These are phyloP conservation scores for Gouania willdenowi DNA, from an alignment of 2,797 vertebrate genomes.

Conservation along the genomic window DNA sequence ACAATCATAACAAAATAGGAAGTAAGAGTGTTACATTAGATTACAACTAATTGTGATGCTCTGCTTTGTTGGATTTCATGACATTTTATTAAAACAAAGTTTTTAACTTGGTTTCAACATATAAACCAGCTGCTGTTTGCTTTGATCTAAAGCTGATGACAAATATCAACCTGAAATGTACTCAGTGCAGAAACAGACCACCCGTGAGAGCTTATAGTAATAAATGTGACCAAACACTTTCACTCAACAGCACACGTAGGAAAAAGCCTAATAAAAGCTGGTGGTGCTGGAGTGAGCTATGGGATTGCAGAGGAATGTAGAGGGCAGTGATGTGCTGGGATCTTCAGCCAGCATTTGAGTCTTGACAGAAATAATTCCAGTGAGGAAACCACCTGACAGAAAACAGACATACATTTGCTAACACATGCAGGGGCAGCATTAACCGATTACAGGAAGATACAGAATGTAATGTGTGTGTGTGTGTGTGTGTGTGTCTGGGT, in stretches of 20 bases:
- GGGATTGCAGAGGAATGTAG: neutral
- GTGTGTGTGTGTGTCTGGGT: too few relatives aligned
- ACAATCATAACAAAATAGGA: too few relatives aligned
- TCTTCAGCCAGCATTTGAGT: neutral
- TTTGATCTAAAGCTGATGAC: neutral
- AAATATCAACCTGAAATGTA: neutral
- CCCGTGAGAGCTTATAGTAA: neutral
- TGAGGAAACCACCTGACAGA: neutral
- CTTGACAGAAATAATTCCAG: neutral
- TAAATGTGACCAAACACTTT: neutral
- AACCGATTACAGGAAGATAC: neutral
- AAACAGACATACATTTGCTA: neutral
- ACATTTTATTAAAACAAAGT: too few relatives aligned
- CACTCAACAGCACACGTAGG: neutral
- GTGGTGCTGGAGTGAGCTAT: neutral
- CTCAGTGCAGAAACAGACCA: neutral
- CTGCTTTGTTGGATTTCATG: neutral
- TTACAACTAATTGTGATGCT: too few relatives aligned
- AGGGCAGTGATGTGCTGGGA: constrained; percentile 4
- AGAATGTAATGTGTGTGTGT: constrained; percentile 6
- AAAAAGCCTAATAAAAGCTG: neutral
- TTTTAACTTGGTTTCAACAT: neutral
- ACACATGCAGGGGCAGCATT: neutral
- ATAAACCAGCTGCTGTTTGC: neutral
- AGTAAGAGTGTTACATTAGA: too few relatives aligned